These are phyloP conservation scores for Acleris emargana DNA, from an alignment of 2,888 invertebrate genomes.

Conservation along the genomic window DNA sequence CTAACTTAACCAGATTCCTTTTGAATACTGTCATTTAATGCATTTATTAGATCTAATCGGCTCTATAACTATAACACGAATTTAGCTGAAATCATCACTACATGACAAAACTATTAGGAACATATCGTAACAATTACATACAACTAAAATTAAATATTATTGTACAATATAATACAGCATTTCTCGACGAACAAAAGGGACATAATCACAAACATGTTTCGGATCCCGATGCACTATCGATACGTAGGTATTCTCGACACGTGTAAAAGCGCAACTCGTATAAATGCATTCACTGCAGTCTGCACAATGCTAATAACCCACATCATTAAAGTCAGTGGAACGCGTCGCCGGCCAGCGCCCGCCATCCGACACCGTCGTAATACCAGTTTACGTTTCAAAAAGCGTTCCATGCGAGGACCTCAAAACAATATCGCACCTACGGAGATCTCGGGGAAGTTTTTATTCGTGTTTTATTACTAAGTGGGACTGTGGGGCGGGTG, in stretches of 20 bases:
- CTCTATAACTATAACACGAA: slow-evolving; percentile 58
- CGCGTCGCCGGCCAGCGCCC: slow-evolving; percentile 35
- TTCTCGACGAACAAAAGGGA: slow-evolving; percentile 27
- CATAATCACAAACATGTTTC: slow-evolving; percentile 25
- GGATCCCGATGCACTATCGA: slow-evolving; percentile 26
- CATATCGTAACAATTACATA: slow-evolving; percentile 77
- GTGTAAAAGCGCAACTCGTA: slow-evolving; percentile 33
- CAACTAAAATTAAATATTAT: slow-evolving; percentile 71
- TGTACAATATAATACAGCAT: slow-evolving; percentile 66
- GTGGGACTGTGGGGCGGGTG: slow-evolving; percentile 77
- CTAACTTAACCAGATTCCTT: slow-evolving; percentile 46
- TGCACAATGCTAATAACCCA: slow-evolving; percentile 41
- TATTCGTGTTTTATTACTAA: slow-evolving; percentile 60
- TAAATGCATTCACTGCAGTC: slow-evolving; percentile 48
- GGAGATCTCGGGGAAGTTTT: slow-evolving; percentile 57
- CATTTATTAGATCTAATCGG: slow-evolving; percentile 48
- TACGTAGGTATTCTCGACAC: slow-evolving; percentile 35
- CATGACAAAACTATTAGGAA: slow-evolving; percentile 78
- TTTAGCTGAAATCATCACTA: slow-evolving; percentile 66
- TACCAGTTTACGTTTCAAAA: slow-evolving; percentile 43
- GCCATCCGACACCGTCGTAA: slow-evolving; percentile 28
- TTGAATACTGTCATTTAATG: slow-evolving; percentile 48
- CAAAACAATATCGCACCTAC: slow-evolving; percentile 53
- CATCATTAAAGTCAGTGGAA: slow-evolving; percentile 46
- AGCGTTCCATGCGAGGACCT: slow-evolving; percentile 53